Evolutionary conservation across 2,113 vertebrate species (phyloP).

Genomic region (Melierax canorus): DNA sequence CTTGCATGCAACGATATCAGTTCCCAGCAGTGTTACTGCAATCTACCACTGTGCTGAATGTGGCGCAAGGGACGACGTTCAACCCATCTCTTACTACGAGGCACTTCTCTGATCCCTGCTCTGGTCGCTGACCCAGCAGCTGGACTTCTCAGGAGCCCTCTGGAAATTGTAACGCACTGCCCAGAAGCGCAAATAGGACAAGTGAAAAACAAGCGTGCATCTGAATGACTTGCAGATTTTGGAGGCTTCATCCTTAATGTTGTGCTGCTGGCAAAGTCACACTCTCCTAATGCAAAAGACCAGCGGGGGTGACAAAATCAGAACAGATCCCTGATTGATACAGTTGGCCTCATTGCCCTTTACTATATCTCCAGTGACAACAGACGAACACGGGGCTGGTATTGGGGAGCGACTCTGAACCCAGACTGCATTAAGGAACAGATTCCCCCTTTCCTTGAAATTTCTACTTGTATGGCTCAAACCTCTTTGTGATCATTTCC

Average conservation of each 20-base stretch:
- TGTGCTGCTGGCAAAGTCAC: conserved; percentile 16
- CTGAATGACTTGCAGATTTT: neutral
- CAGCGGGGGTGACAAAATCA: neutral
- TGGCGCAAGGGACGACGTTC: neutral
- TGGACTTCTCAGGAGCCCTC: neutral
- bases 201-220: neutral
- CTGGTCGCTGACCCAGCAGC: neutral
- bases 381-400: neutral
- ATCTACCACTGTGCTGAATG: neutral
- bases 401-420: neutral
- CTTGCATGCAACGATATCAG: rapidly evolving
- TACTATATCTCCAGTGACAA: neutral
- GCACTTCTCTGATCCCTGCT: neutral
- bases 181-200: rapidly evolving
- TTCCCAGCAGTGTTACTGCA: neutral
- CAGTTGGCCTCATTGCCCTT: neutral
- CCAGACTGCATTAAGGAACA: neutral
- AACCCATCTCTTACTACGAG: rapidly evolving
- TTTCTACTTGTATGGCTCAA: neutral
- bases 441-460: neutral
- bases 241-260: neutral
- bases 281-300: neutral
- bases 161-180: neutral
- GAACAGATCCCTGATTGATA: neutral
- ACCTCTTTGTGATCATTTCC: neutral